These are phyloP conservation scores for Euwallacea similis DNA, from an alignment of 1,140 invertebrate genomes.

Conservation along the genomic window DNA sequence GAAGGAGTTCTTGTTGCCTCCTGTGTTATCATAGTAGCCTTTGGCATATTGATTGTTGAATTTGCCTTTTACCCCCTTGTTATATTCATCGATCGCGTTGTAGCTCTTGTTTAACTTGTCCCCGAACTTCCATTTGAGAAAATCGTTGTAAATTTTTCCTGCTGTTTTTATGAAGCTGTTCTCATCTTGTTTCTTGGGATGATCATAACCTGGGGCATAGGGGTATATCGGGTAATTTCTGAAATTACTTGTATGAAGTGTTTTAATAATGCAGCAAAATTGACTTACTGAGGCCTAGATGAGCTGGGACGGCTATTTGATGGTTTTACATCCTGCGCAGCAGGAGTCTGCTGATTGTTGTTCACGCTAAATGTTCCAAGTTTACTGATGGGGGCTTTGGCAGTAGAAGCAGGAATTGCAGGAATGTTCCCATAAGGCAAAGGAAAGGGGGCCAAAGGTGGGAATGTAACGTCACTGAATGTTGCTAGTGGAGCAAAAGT, in stretches of 20 bases:
- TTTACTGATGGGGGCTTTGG: too few relatives aligned
- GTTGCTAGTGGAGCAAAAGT: too few relatives aligned
- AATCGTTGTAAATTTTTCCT: slow-evolving; percentile 46
- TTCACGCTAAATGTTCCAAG: too few relatives aligned
- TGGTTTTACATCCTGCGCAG: too few relatives aligned
- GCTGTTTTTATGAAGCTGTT: slow-evolving; percentile 24
- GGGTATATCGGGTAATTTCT: slow-evolving; percentile 17
- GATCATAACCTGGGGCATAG: slow-evolving; percentile 14
- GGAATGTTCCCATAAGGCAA: too few relatives aligned
- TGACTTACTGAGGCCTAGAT: too few relatives aligned
- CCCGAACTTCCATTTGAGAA: slow-evolving; percentile 51
- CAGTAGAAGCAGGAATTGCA: too few relatives aligned
- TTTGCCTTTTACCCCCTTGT: slow-evolving; percentile 53
- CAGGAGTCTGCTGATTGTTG: too few relatives aligned
- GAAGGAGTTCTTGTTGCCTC: slow-evolving; percentile 50
- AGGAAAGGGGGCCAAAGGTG: too few relatives aligned
- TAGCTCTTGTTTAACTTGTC: slow-evolving; percentile 54
- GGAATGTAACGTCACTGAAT: too few relatives aligned
- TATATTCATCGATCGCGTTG: slow-evolving; percentile 54
- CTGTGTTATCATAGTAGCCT: slow-evolving; percentile 53
- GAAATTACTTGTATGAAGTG: neutral
- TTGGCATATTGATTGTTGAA: slow-evolving; percentile 54
- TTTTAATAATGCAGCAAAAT: too few relatives aligned
- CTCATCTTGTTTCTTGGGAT: neutral
- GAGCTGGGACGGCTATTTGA: too few relatives aligned